A percentile compares a stretch with the other conserved stretches of the same genome.
Evolutionary conservation across 1,140 invertebrate species (phyloP).

Genomic region (Physella acuta): DNA sequence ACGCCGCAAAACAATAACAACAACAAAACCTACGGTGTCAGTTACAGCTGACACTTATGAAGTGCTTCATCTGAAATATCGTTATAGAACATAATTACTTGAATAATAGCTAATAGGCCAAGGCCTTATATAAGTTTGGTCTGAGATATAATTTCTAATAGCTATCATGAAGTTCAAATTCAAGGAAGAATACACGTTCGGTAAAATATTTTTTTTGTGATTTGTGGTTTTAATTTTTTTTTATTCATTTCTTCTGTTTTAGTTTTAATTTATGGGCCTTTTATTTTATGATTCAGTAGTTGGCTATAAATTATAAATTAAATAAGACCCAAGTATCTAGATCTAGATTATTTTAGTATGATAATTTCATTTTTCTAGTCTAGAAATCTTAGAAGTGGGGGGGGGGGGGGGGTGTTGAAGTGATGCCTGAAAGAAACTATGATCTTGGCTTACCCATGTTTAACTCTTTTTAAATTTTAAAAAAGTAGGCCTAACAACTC

Average conservation of each 20-base stretch:
- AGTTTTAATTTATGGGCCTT: background rate
- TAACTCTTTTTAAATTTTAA: too few species aligned
- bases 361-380: background rate
- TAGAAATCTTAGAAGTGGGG: background rate
- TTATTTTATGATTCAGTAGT: too few species aligned
- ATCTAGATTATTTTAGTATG: too few species aligned
- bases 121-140: background rate
- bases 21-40: background rate
- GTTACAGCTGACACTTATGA: background rate
- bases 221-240: background rate
- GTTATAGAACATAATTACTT: background rate
- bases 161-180: slow-evolving; percentile 53
- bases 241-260: background rate
- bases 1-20: background rate
- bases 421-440: background rate
- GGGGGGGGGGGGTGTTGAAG: background rate
- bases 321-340: too few species aligned
- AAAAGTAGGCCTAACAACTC: too few species aligned
- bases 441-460: too few species aligned
- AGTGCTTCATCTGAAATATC: background rate
- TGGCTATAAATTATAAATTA: too few species aligned
- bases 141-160: background rate
- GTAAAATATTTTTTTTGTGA: slow-evolving; percentile 31
- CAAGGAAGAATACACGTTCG: slow-evolving; percentile 52
- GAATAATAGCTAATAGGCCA: background rate